phyloP scores from a whole-genome alignment of 2,888 invertebrate species.

The Cerastis leucographa region DNA sequence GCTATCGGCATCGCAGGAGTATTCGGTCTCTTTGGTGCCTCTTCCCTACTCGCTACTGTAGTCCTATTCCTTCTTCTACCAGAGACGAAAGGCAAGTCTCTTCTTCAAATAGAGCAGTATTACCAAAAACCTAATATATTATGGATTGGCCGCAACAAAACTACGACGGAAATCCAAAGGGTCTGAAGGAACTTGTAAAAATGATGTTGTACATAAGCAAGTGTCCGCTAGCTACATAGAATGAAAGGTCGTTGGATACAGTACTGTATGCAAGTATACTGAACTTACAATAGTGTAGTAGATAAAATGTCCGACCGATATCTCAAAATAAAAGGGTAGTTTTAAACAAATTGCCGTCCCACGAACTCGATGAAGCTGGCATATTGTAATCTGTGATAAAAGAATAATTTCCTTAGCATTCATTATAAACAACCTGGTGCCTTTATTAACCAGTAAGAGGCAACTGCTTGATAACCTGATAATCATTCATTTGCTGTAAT shows the following conservation, averaged over 20 bases:
- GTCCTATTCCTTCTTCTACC: conserved; percentile 93
- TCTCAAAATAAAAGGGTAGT: conserved; percentile 24
- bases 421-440: conserved; percentile 11
- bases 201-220: conserved; percentile 62
- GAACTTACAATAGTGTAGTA: conserved; percentile 32
- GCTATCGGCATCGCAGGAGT: conserved; percentile 92
- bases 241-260: conserved; percentile 23
- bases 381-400: conserved; percentile 56
- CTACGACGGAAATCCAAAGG: conserved; percentile 71
- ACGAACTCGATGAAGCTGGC: conserved; percentile 20
- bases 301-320: conserved; percentile 31
- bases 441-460: conserved; percentile 8
- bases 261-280: conserved; percentile 26
- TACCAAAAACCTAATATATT: conserved; percentile 92
- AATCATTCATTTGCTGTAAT: background rate
- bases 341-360: conserved; percentile 7
- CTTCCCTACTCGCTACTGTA: conserved; percentile 91
- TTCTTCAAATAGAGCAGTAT: conserved; percentile 95
- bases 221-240: conserved; percentile 13
- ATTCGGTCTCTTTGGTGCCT: conserved; percentile 93
- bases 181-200: conserved; percentile 73
- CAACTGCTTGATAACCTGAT: background rate
- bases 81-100: conserved; percentile 93
- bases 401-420: conserved; percentile 42
- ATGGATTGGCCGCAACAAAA: conserved; percentile 90